Base-by-base conservation (phyloP, 2,113 vertebrate genomes). In the Columba livia region DNA sequence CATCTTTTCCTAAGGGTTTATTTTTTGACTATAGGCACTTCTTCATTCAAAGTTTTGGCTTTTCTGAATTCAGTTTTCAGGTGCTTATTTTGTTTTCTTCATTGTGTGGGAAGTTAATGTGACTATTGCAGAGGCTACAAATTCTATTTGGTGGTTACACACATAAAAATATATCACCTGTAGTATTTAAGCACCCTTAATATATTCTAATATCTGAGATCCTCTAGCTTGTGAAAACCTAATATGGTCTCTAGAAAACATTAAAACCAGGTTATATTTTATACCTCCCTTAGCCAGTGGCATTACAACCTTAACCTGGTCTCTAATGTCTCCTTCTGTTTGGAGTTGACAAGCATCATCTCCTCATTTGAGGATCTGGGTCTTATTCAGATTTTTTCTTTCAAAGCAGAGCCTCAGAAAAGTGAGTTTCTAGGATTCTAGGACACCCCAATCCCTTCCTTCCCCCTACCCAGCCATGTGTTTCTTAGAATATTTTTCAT, bases 401-500 rank as follows among this genome's bases (percentile, higher is more conserved):
- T 90, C 17, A 32, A 72, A 82, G 23, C 15, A 64, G 7, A 79
- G 21, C 3, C 38, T 42, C 11, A 72, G 17, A 85, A 54, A 89
- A 54, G 4, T 29, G 28, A 75, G 7, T 58, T 51, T 75, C 16
- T 38, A 57, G 47, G 21, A 40, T 3, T 67, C 20, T 13, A 69
- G 44, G 62, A 42, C 1, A 40, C 2, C 6, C 2, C 15, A 17
- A 44, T 19, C 17, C 38, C 26, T 20, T 29, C 11, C n/a, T 4
- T 40, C 4, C 28, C 3, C 18, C 17, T 6, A 6, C 6, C 4
- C 7, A 2, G 4, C 2, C 9, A 5, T 58, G 3, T 57, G 26
- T 60, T 7, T 67, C 13, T 60, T 23, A 25, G 24, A 21, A 3
- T 17, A 18, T 36, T 36, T 77, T 81, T 29, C 58, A 8, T 47